Conservation (phyloP, 2,888 invertebrate species). For the Clusia tigrina region DNA sequence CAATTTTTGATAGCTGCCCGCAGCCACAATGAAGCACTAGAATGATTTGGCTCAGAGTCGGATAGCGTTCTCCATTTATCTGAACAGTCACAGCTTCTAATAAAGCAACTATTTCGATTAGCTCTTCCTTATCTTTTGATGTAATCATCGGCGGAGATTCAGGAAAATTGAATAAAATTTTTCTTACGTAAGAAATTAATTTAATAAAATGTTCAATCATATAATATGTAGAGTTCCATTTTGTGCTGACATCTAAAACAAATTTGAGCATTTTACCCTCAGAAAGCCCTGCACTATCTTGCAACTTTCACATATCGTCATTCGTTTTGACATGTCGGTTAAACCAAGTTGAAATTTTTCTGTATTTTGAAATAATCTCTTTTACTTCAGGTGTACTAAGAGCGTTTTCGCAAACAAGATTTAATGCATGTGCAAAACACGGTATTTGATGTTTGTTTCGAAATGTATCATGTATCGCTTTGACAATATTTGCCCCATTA, state of each 20-base stretch:
- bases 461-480: conserved; percentile 21
- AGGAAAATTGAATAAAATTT: conserved; percentile 20
- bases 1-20: too few species aligned
- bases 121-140: conserved; percentile 15
- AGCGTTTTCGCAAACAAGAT: conserved; percentile 18
- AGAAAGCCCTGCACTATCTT: conserved; percentile 19
- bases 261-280: conserved; percentile 29
- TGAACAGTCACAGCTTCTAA: conserved; percentile 23
- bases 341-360: conserved; percentile 22
- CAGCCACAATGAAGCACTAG: too few species aligned
- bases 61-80: conserved; percentile 19
- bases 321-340: conserved; percentile 30
- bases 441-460: conserved; percentile 23
- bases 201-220: conserved; percentile 26
- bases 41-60: too few species aligned
- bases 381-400: conserved; percentile 14
- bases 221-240: conserved; percentile 26
- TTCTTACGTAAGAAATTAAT: conserved; percentile 18
- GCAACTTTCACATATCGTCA: conserved; percentile 17
- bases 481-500: conserved; percentile 26
- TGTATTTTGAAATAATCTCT: conserved; percentile 21
- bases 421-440: conserved; percentile 27
- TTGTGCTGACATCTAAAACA: conserved; percentile 26
- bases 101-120: conserved; percentile 17
- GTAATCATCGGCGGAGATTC: conserved; percentile 24